Conservation (phyloP, 2,888 invertebrate genomes). For the Cephus pygmeus region DNA sequence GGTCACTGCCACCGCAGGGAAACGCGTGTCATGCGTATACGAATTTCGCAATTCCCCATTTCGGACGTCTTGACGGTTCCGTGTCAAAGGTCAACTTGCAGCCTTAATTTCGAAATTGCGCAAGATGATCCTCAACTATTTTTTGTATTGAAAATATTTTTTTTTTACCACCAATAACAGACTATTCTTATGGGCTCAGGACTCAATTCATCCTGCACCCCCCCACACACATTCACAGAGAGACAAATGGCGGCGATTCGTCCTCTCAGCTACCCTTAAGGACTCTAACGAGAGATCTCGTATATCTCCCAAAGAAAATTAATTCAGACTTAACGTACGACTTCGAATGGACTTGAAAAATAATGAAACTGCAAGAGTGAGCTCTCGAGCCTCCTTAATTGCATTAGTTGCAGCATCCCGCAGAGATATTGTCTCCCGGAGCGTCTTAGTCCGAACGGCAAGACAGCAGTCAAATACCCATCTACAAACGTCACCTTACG, state of each 20-base stretch:
- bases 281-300: no score
- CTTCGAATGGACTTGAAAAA: not conserved
- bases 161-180: no score
- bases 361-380: not conserved
- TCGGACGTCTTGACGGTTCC: not conserved
- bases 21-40: not conserved
- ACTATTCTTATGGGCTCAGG: no score
- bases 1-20: slow-evolving; percentile 61
- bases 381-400: not conserved
- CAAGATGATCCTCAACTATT: not conserved
- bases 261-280: no score
- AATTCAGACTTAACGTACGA: not conserved
- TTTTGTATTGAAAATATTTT: not conserved
- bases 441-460: not conserved
- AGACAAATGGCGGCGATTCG: no score
- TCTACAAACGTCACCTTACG: not conserved
- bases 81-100: not conserved
- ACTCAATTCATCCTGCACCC: no score
- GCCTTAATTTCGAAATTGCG: not conserved
- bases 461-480: not conserved
- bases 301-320: not conserved
- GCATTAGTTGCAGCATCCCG: not conserved
- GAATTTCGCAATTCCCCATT: not conserved
- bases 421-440: not conserved
- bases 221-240: no score